Conservation (phyloP, 1,140 invertebrate species). For the Euura lappo region DNA sequence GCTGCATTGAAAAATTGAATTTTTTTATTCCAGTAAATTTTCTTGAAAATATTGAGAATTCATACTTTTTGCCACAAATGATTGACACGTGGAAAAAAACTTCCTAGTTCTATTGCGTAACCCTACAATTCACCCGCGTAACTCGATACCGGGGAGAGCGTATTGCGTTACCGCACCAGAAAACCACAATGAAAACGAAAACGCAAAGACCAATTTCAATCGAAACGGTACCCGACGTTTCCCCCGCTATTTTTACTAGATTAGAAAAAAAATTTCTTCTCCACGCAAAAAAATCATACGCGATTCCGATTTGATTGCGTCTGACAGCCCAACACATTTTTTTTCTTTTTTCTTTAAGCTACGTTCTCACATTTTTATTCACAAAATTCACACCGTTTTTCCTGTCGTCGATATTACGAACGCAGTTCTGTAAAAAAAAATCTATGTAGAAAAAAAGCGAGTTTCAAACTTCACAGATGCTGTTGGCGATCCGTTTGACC, state of each 20-base stretch:
- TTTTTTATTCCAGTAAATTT: background rate
- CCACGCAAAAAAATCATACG: background rate
- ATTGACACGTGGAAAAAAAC: slow-evolving; percentile 1
- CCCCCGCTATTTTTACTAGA: slow-evolving; percentile 8
- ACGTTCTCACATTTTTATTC: no score
- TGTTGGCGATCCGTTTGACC: background rate
- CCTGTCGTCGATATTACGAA: background rate
- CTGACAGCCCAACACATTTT: slow-evolving; percentile 37
- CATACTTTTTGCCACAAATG: background rate
- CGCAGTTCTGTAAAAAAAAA: background rate
- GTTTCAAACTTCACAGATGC: background rate
- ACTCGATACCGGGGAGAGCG: slow-evolving; percentile 26
- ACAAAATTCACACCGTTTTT: background rate
- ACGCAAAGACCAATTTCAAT: slow-evolving; percentile 37
- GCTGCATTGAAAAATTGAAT: background rate
- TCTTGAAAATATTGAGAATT: background rate
- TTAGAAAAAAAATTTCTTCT: slow-evolving; percentile 10
- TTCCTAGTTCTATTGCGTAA: slow-evolving; percentile 3
- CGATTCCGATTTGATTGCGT: slow-evolving; percentile 30
- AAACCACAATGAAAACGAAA: slow-evolving; percentile 35
- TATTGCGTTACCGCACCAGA: slow-evolving; percentile 38
- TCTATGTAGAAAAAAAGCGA: background rate
- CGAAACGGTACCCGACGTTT: slow-evolving; percentile 25
- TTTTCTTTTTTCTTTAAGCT: background rate
- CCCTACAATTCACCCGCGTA: slow-evolving; percentile 26